Evolutionary conservation across 2,888 invertebrate genomes (phyloP).

Genomic region (Gymnocheta viridis): DNA sequence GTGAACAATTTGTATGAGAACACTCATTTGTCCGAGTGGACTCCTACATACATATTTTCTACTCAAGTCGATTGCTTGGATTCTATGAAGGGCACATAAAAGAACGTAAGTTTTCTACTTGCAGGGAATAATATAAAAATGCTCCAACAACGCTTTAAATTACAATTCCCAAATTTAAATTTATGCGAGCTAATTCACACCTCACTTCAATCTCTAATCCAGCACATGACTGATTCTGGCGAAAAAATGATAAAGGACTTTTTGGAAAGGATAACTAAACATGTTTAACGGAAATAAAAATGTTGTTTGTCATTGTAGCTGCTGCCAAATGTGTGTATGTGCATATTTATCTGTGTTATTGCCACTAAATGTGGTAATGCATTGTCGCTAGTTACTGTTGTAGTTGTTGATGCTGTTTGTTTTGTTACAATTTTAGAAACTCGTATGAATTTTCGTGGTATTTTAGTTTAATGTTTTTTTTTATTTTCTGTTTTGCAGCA

Average conservation of each 20-base stretch:
- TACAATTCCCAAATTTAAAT: too few relatives aligned
- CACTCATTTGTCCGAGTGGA: too few relatives aligned
- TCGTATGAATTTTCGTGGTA: slow-evolving; percentile 68
- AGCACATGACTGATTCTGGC: not conserved
- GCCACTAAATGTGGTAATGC: slow-evolving; percentile 63
- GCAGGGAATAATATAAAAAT: too few relatives aligned
- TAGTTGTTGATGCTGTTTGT: slow-evolving; percentile 62
- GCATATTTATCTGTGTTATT: slow-evolving; percentile 12
- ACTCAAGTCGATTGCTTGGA: too few relatives aligned
- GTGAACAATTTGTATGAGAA: too few relatives aligned
- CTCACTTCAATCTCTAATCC: too few relatives aligned
- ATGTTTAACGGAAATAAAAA: slow-evolving; percentile 61
- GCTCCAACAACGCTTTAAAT: too few relatives aligned
- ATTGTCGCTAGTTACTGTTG: slow-evolving; percentile 34
- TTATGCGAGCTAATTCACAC: too few relatives aligned
- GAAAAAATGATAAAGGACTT: slow-evolving; percentile 51
- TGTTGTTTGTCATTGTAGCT: slow-evolving; percentile 39
- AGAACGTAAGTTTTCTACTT: too few relatives aligned
- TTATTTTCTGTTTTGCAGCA: too few relatives aligned
- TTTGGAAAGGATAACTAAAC: slow-evolving; percentile 47
- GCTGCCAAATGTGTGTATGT: not conserved
- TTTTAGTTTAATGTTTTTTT: slow-evolving; percentile 34
- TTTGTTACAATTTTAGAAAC: slow-evolving; percentile 72
- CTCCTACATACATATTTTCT: too few relatives aligned
- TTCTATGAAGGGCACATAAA: too few relatives aligned